Conservation (phyloP, 2,888 invertebrate genomes). For the Lydus trimaculatus region DNA sequence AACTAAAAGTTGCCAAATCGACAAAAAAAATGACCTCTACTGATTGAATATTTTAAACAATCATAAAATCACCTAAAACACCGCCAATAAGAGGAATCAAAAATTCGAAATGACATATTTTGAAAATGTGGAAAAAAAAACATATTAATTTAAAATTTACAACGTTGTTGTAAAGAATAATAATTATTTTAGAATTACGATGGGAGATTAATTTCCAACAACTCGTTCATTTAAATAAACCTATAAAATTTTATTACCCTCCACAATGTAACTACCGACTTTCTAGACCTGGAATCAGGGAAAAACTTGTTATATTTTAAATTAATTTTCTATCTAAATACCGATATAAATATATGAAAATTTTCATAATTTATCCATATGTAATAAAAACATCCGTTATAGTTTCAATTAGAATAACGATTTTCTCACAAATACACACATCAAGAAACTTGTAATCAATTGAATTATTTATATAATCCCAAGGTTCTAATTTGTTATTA, state of each 20-base stretch:
- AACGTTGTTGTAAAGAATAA: slow-evolving; percentile 18
- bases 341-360: slow-evolving; percentile 16
- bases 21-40: too few species aligned
- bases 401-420: background rate
- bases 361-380: slow-evolving; percentile 14
- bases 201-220: slow-evolving; percentile 25
- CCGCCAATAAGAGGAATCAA: too few species aligned
- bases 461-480: background rate
- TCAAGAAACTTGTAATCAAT: background rate
- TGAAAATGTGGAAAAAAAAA: too few species aligned
- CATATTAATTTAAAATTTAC: slow-evolving; percentile 7
- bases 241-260: slow-evolving; percentile 31
- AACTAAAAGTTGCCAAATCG: background rate
- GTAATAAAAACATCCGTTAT: background rate
- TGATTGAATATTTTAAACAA: too few species aligned
- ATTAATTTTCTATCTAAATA: slow-evolving; percentile 23
- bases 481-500: background rate
- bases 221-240: slow-evolving; percentile 34
- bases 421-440: background rate
- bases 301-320: slow-evolving; percentile 12
- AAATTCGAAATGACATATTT: too few species aligned
- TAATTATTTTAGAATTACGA: slow-evolving; percentile 28
- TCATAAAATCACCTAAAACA: too few species aligned
- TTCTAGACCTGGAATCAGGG: slow-evolving; percentile 20
- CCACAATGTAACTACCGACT: slow-evolving; percentile 31